phyloP scores from a whole-genome alignment of 2,888 invertebrate genomes.

The Cryptus viduatorius region DNA sequence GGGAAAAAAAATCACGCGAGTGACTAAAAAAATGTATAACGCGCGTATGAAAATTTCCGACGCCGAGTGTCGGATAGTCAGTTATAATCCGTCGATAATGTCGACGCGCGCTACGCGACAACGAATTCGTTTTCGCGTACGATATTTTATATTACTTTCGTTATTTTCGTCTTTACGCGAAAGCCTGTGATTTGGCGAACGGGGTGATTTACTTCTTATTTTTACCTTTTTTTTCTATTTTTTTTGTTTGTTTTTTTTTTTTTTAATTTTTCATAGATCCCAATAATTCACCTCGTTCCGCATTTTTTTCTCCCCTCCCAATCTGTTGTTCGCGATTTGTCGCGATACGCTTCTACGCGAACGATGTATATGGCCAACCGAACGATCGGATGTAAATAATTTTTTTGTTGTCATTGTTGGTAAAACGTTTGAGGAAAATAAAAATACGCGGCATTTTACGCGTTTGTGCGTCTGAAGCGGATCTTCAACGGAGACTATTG shows the following conservation, averaged over 20 bases:
- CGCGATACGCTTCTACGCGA: conserved; percentile 8
- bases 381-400: conserved; percentile 46
- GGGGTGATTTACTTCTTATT: conserved; percentile 68
- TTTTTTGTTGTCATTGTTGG: conserved; percentile 12
- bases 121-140: not conserved
- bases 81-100: not conserved
- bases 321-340: conserved; percentile 10
- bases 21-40: not conserved
- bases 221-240: conserved; percentile 28
- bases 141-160: conserved; percentile 52
- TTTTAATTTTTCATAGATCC: conserved; percentile 45
- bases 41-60: conserved; percentile 1
- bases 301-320: conserved; percentile 19
- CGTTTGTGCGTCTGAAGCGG: conserved; percentile 24
- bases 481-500: conserved; percentile 17
- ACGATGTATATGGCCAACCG: conserved; percentile 35
- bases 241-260: conserved; percentile 49
- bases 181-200: conserved; percentile 67
- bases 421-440: not conserved
- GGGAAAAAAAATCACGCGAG: not conserved
- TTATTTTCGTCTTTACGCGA: conserved; percentile 61
- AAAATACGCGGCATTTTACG: not conserved
- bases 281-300: conserved; percentile 62
- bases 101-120: conserved; percentile 3
- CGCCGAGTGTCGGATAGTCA: conserved; percentile 3